Percentiles rank a stretch among this genome's conserved stretches.
phyloP scores from a whole-genome alignment of 2,797 vertebrate species.

The Rhyacichthys aspro region DNA sequence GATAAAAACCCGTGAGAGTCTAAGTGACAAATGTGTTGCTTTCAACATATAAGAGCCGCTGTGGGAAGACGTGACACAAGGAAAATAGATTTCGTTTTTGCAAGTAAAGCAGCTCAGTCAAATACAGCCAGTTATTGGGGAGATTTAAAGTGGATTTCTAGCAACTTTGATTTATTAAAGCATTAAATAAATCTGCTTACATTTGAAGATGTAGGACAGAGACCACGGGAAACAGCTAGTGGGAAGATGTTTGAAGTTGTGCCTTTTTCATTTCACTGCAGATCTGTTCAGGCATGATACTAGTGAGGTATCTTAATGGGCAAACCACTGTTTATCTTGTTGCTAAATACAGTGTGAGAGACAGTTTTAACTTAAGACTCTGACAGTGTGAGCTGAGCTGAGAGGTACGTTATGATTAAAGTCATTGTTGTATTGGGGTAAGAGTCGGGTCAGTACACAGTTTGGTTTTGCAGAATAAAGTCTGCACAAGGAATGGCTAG shows the following conservation, averaged over 20 bases:
- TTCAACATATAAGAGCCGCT: neutral
- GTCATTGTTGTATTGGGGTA: too few species aligned
- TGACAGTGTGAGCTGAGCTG: too few species aligned
- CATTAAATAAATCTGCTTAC: constrained; percentile 12
- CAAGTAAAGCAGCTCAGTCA: constrained; percentile 21
- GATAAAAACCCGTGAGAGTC: constrained; percentile 12
- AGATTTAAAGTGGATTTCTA: constrained; percentile 5
- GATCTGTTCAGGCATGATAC: too few species aligned
- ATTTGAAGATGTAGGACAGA: neutral
- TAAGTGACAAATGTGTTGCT: constrained; percentile 15
- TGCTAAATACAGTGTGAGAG: too few species aligned
- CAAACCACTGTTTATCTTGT: neutral
- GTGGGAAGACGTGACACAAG: constrained; percentile 1
- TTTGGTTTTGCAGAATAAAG: too few species aligned
- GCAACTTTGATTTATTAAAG: neutral
- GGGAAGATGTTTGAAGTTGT: constrained; percentile 3
- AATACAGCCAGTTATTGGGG: constrained; percentile 5
- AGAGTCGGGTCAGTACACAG: too few species aligned
- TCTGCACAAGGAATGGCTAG: too few species aligned
- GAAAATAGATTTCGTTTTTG: constrained; percentile 6
- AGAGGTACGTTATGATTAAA: too few species aligned
- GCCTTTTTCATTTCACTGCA: too few species aligned
- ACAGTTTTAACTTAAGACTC: too few species aligned
- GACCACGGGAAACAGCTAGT: neutral
- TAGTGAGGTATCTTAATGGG: neutral